Evolutionary conservation across 1,140 invertebrate genomes (phyloP), one percentile per base, ranked within the genome.

Genomic region (Drosophila equinoxialis): DNA sequence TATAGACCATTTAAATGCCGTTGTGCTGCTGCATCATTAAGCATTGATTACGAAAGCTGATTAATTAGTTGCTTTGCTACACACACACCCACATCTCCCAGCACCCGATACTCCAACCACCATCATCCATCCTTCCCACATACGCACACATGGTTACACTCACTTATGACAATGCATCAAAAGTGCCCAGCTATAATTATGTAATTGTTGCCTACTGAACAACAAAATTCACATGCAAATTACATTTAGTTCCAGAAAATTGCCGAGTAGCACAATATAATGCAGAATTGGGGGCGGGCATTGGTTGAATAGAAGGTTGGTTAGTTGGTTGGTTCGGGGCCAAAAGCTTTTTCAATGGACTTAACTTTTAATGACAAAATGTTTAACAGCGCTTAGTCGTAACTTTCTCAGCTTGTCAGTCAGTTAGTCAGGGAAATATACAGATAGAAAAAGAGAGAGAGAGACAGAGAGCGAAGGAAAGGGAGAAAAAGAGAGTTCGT

Each of bases 21-120:
- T 62, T 85, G 71, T 54, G 63, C 60, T 68, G 66, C 67, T 70
- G 83, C 83, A 77, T 79, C 83, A 87, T 86, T 86, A 86, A 79
- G 83, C 83, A 87, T 82, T 86, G 79, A 86, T 86, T 87, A 87
- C 72, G 76, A 68, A 87, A 70, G 69, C 79, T 77, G 83, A 79
- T 82, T 87, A 86, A 86, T 86, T 86, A 83, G 83, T 77, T 77
- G 72, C 45, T 57, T 60, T 74, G 41, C 59, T 42, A 57, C 48
- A 14, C 58, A 66, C 37, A 13, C 54, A 30, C 41, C 55, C 26
- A 60, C 8, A 11, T 3, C 14, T 65, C 42, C 63, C 20, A 42
- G 8, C 3, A 37, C 35, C 35, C 35, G 7, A 35, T 8, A 35
- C 33, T 6, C 33, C 7, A 7, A 35, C 6, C 33, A 7, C 33